Conservation (phyloP, 2,888 invertebrate genomes). For the Macropis europaea region DNA sequence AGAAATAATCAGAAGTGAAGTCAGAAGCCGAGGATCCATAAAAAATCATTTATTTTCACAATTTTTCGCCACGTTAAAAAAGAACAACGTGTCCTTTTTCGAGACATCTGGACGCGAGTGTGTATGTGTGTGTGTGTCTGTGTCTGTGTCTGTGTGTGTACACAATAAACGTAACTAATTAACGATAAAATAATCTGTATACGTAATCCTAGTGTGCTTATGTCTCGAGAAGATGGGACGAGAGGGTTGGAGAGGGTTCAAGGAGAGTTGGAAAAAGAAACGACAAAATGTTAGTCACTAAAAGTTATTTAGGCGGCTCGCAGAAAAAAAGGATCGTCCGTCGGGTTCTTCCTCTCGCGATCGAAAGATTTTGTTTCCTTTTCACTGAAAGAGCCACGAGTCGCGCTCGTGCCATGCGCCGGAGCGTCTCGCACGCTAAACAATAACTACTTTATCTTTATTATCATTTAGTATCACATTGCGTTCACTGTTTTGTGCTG, state of each 20-base stretch:
- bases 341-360: conserved; percentile 12
- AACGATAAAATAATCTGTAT: conserved; percentile 62
- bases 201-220: conserved; percentile 63
- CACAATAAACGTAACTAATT: conserved; percentile 60
- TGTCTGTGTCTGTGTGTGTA: conserved; percentile 33
- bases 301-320: conserved; percentile 59
- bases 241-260: conserved; percentile 22
- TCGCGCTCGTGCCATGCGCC: conserved; percentile 60
- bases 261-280: conserved; percentile 30
- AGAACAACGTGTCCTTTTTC: neutral
- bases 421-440: conserved; percentile 73
- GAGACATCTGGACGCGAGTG: conserved; percentile 45
- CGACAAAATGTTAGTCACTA: conserved; percentile 50
- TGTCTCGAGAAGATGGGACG: conserved; percentile 50
- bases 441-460: conserved; percentile 77
- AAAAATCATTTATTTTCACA: neutral
- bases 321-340: conserved; percentile 36
- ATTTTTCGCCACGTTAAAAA: neutral
- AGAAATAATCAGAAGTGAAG: neutral
- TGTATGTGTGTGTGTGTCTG: conserved; percentile 28
- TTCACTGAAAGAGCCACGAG: conserved; percentile 45
- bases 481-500: conserved; percentile 78
- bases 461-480: conserved; percentile 80
- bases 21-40: neutral
- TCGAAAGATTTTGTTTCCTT: conserved; percentile 4